Evolutionary conservation across 2,888 invertebrate species (phyloP).

Genomic region (Coremacera marginata): DNA sequence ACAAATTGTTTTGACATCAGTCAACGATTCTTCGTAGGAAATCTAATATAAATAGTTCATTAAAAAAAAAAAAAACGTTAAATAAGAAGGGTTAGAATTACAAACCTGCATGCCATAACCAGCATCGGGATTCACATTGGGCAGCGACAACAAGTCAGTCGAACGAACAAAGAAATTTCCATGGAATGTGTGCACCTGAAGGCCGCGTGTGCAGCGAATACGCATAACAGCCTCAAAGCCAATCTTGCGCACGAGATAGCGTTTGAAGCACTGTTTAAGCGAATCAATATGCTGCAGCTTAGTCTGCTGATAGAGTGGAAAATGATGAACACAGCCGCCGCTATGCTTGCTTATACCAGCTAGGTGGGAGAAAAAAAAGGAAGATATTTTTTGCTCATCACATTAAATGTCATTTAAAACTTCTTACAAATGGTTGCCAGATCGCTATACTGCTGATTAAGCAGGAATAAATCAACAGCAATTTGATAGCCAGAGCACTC

Average conservation of each 20-base stretch:
- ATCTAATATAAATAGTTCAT: slow-evolving; percentile 52
- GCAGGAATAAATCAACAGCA: slow-evolving; percentile 93
- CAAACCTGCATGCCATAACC: slow-evolving; percentile 96
- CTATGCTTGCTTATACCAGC: slow-evolving; percentile 95
- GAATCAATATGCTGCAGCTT: slow-evolving; percentile 80
- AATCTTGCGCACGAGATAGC: slow-evolving; percentile 96
- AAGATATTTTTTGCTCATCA: neutral
- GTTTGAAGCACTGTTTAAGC: slow-evolving; percentile 81
- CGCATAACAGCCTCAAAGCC: slow-evolving; percentile 99
- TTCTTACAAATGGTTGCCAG: slow-evolving; percentile 89
- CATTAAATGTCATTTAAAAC: neutral
- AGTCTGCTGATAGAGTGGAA: slow-evolving; percentile 85
- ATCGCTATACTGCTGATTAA: slow-evolving; percentile 94
- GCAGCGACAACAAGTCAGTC: slow-evolving; percentile 93
- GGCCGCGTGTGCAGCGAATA: slow-evolving; percentile 91
- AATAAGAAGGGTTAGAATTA: neutral
- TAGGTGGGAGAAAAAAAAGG: slow-evolving; percentile 58
- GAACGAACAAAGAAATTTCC: slow-evolving; percentile 99
- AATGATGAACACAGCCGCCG: slow-evolving; percentile 92
- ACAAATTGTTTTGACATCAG: slow-evolving; percentile 89
- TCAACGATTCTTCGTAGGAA: slow-evolving; percentile 90
- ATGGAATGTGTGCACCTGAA: slow-evolving; percentile 97
- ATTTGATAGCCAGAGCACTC: slow-evolving; percentile 98
- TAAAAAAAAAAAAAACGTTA: neutral
- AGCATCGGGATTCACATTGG: slow-evolving; percentile 98